Base-by-base conservation (phyloP, 2,797 vertebrate species). In the Tangara arthus region DNA sequence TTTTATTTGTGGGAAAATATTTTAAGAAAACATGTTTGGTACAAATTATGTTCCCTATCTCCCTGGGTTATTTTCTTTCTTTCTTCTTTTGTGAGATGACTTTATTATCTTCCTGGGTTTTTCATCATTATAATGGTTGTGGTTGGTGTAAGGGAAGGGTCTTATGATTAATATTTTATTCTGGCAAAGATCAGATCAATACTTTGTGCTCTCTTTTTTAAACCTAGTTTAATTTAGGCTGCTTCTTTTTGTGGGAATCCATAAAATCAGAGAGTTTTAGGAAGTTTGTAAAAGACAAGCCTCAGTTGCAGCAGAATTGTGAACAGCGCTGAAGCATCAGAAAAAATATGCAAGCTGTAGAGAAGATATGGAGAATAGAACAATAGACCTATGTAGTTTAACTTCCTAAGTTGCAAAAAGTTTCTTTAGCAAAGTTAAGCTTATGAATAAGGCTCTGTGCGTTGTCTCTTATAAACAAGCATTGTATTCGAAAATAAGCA, bases 111-210 rank as follows among this genome's bases (percentile, higher is more conserved):
- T 90, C 19, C 24, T 76, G 57, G 8, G 11, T 0, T 55, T 93
- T 95, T 94, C 55, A 72, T 93, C 80, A 60, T 78, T 84, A 41
- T 69, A 85, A 64, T 56, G 24, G 15, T 79, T 79, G 64, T 80
- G 72, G 60, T 28, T 90, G 56, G 22, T 88, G 50, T 66, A 82
- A 93, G 56, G 78, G 26, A 94, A 95, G 78, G 89, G 72, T 68
- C 52, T 60, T 90, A 55, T 55, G 15, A 55, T 89, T 77, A 94
- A 84, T 94, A 82, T 94, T 96, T 96, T 92, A 92, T 91, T 92
- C 80, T 92, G 70, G 64, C 44, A 93, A 89, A 94, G 50, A 70
- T 80, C 76, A 75, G 77, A 95, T 95, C 91, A 91, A 93, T 95
- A 77, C 0, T 10, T 63, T 86, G 53, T 76, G 14, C 46, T 92